Evolutionary conservation across 2,888 invertebrate genomes (phyloP).

Genomic region (Mongoloraphidia duomilia): DNA sequence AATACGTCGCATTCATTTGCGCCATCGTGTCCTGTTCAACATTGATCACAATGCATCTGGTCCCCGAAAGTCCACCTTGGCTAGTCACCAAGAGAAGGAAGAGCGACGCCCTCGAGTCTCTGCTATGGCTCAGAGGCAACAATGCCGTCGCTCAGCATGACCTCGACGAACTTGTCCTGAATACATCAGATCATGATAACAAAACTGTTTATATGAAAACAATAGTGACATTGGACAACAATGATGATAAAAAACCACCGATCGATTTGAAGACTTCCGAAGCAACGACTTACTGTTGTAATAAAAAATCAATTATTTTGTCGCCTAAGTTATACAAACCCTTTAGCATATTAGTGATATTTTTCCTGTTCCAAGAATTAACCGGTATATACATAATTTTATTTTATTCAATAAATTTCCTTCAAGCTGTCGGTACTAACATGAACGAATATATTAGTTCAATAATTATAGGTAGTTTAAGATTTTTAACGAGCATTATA

Average conservation of each 20-base stretch:
- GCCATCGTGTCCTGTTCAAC: conserved; percentile 41
- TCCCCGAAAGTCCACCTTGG: conserved; percentile 58
- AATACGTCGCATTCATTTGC: conserved; percentile 47
- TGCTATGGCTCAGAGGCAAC: conserved; percentile 50
- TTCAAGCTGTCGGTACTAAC: conserved; percentile 49
- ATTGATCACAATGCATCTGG: conserved; percentile 41
- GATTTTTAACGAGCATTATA: conserved; percentile 49
- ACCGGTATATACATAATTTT: conserved; percentile 59
- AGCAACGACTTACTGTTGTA: conserved; percentile 29
- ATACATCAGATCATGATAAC: neutral
- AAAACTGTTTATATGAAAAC: conserved; percentile 14
- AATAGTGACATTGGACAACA: conserved; percentile 6
- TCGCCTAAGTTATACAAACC: conserved; percentile 49
- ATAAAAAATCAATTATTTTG: conserved; percentile 32
- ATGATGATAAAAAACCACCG: neutral
- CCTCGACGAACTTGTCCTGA: conserved; percentile 40
- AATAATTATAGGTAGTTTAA: conserved; percentile 51
- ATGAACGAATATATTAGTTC: conserved; percentile 51
- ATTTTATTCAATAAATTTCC: conserved; percentile 57
- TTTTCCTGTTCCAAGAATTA: conserved; percentile 55
- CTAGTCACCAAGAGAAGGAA: conserved; percentile 40
- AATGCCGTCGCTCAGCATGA: conserved; percentile 47
- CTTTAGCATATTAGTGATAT: conserved; percentile 45
- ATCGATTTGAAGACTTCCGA: conserved; percentile 19
- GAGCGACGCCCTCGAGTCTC: conserved; percentile 43